Conservation (phyloP, 1,140 invertebrate species). For the Notospermus geniculatus region DNA sequence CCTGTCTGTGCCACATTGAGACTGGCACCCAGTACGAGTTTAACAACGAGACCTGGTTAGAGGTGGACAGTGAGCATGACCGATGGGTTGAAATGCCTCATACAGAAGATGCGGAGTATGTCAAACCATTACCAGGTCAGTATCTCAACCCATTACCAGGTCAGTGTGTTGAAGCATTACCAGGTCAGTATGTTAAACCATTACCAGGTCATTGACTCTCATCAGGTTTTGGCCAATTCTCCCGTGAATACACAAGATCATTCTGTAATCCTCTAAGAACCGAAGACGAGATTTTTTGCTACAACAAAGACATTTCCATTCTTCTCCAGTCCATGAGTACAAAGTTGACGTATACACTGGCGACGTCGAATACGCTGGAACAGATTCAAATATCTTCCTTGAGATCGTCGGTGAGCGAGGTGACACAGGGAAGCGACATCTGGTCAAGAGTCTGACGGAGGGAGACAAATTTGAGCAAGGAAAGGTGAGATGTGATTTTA, state of each 20-base stretch:
- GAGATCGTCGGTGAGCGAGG: constrained; percentile 28
- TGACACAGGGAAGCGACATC: constrained; percentile 18
- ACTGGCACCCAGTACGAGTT: constrained; percentile 30
- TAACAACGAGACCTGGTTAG: constrained; percentile 27
- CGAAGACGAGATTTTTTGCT: too few relatives aligned
- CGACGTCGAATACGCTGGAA: constrained; percentile 24
- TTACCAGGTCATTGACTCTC: too few relatives aligned
- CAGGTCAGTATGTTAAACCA: too few relatives aligned
- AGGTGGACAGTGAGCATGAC: constrained; percentile 28
- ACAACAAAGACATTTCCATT: too few relatives aligned
- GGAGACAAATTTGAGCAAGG: constrained; percentile 21
- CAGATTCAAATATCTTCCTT: constrained; percentile 23
- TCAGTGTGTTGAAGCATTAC: too few relatives aligned
- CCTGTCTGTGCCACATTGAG: constrained; percentile 30
- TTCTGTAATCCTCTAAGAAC: too few relatives aligned
- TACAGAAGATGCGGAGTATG: constrained; percentile 20
- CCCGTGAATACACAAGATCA: too few relatives aligned
- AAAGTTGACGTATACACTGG: constrained; percentile 22
- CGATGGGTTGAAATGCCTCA: constrained; percentile 35
- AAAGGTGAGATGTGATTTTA: too few relatives aligned
- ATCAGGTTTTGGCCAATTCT: too few relatives aligned
- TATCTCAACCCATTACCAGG: too few relatives aligned
- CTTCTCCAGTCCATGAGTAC: constrained; percentile 18
- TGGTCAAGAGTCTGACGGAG: constrained; percentile 18
- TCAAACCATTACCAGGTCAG: constrained; percentile 23